These are phyloP conservation scores for Pteromalus puparum DNA, from an alignment of 1,140 invertebrate species.

Conservation along the genomic window DNA sequence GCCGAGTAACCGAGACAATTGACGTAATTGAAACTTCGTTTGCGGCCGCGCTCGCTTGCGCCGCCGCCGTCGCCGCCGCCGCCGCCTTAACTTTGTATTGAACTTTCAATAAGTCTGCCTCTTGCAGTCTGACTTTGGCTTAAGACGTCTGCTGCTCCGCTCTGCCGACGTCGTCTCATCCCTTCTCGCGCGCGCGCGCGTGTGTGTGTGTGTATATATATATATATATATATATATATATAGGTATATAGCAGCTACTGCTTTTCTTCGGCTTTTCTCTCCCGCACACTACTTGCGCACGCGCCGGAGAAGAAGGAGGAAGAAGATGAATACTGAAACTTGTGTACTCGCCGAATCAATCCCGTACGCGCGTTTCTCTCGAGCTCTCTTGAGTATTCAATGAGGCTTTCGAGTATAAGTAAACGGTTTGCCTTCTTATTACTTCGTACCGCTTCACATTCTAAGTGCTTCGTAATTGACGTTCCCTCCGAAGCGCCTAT, in stretches of 20 bases:
- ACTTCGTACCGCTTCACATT: not conserved
- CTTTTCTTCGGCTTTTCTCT: not conserved
- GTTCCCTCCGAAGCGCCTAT: too few species aligned
- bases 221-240: too few species aligned
- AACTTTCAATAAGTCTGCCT: slow-evolving; percentile 53
- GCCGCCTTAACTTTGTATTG: slow-evolving; percentile 51
- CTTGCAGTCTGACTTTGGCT: slow-evolving; percentile 53
- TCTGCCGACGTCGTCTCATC: not conserved
- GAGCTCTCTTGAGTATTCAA: slow-evolving; percentile 21
- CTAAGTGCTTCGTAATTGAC: not conserved
- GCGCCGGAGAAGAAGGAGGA: not conserved
- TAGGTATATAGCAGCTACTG: not conserved
- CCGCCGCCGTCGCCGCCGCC: too few species aligned
- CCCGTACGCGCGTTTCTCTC: not conserved
- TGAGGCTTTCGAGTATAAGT: slow-evolving; percentile 31
- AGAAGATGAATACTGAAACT: slow-evolving; percentile 33
- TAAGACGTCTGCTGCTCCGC: slow-evolving; percentile 28
- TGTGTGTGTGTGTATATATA: too few species aligned
- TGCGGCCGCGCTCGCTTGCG: not conserved
- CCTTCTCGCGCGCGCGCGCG: too few species aligned
- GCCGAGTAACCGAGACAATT: slow-evolving; percentile 52
- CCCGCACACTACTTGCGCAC: not conserved
- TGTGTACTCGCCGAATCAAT: slow-evolving; percentile 38
- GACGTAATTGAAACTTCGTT: slow-evolving; percentile 56
- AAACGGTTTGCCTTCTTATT: slow-evolving; percentile 1